phyloP scores from a whole-genome alignment of 64 coral and sea anemone species.

The Montipora sp. region DNA sequence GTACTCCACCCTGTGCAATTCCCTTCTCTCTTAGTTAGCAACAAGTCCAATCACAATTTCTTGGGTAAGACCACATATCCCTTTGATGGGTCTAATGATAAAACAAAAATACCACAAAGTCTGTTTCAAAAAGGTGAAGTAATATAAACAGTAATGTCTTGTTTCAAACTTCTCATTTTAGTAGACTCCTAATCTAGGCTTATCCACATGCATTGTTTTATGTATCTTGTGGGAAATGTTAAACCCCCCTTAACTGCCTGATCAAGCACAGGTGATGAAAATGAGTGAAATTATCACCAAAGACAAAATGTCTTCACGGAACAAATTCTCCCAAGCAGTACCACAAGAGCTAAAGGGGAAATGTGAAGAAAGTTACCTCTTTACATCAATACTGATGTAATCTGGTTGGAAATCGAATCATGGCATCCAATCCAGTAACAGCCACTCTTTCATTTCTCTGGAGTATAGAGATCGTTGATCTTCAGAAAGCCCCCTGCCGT shows the following conservation, averaged over 20 bases:
- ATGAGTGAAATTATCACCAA: no score
- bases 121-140: no score
- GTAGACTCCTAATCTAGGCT: no score
- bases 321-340: no score
- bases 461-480: slow-evolving; percentile 6
- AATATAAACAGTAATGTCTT: slow-evolving; percentile 2
- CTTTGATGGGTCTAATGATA: slow-evolving; percentile 62
- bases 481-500: slow-evolving; percentile 54
- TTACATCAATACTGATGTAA: slow-evolving; percentile 58
- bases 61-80: slow-evolving; percentile 64
- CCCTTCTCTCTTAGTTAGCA: slow-evolving; percentile 50
- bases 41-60: slow-evolving; percentile 61
- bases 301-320: no score
- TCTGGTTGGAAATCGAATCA: background rate
- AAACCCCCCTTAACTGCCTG: no score
- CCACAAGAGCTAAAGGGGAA: background rate
- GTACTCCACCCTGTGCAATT: slow-evolving; percentile 35
- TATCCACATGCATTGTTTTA: no score
- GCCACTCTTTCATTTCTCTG: slow-evolving; percentile 38
- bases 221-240: no score
- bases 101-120: no score
- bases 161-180: no score
- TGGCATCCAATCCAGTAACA: slow-evolving; percentile 64
- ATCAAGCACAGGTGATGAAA: no score
- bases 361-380: slow-evolving; percentile 19